phyloP scores from a whole-genome alignment of 2,888 invertebrate species.

The Theretra japonica region DNA sequence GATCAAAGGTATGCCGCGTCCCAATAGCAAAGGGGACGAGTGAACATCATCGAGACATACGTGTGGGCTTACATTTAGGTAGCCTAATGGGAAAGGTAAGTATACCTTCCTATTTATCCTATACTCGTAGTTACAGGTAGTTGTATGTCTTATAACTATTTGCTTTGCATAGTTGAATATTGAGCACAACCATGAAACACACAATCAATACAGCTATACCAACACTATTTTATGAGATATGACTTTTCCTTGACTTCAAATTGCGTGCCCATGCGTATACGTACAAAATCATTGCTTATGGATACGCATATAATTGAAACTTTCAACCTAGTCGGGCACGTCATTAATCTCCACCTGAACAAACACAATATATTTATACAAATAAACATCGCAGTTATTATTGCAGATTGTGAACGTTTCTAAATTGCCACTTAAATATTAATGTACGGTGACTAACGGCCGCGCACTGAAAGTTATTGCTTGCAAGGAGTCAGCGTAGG shows the following conservation, averaged over 20 bases:
- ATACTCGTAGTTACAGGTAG: too few species aligned
- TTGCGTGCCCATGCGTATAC: background rate
- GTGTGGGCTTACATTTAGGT: too few species aligned
- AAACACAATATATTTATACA: slow-evolving; percentile 7
- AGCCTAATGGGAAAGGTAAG: too few species aligned
- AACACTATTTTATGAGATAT: too few species aligned
- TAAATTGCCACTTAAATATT: slow-evolving; percentile 22
- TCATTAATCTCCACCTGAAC: slow-evolving; percentile 16
- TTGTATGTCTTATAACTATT: too few species aligned
- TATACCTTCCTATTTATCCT: too few species aligned
- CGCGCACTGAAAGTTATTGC: background rate
- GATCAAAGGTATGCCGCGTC: too few species aligned
- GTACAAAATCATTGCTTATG: background rate
- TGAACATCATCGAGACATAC: too few species aligned
- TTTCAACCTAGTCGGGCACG: background rate
- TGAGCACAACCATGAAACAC: background rate
- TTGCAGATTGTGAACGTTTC: slow-evolving; percentile 12
- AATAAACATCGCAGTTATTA: slow-evolving; percentile 17
- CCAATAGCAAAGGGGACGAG: too few species aligned
- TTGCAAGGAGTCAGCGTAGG: background rate
- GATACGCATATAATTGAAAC: background rate
- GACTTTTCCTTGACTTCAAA: too few species aligned
- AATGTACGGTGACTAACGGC: slow-evolving; percentile 2
- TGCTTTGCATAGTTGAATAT: background rate
- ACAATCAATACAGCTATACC: too few species aligned